phyloP scores from a whole-genome alignment of 1,140 invertebrate species.

The Drosophila sturtevanti region DNA sequence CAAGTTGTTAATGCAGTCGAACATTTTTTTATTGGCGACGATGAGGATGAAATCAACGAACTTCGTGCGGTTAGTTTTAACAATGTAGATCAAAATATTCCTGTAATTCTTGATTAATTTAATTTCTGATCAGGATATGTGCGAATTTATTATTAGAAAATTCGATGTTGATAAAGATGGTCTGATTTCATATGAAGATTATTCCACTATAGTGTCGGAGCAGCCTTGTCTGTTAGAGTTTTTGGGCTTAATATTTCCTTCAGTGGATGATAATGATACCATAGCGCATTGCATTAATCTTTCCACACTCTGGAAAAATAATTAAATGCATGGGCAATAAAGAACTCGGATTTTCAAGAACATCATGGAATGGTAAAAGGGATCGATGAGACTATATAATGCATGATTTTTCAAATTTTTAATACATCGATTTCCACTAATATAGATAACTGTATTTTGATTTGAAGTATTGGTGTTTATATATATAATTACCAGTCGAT shows the following conservation, averaged over 20 bases:
- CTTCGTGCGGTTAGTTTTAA: conserved; percentile 21
- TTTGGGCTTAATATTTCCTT: conserved; percentile 90
- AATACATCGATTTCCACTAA: background rate
- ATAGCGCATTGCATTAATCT: conserved; percentile 44
- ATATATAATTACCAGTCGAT: no score
- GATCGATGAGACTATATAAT: background rate
- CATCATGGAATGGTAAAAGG: no score
- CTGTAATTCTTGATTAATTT: background rate
- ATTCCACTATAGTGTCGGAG: conserved; percentile 85
- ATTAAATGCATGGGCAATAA: background rate
- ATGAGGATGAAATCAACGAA: conserved; percentile 51
- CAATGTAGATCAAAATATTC: background rate
- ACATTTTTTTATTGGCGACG: conserved; percentile 39
- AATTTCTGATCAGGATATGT: conserved; percentile 33
- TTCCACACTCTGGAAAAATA: background rate
- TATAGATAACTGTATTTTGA: background rate
- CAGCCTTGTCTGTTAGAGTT: conserved; percentile 89
- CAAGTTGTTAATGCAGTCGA: conserved; percentile 40
- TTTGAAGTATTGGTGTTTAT: background rate
- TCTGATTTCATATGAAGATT: conserved; percentile 89
- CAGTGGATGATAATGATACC: conserved; percentile 12
- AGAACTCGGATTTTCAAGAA: no score
- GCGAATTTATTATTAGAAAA: conserved; percentile 89
- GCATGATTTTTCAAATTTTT: background rate
- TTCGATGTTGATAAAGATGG: conserved; percentile 91